These are phyloP conservation scores for Pseudoatta argentina DNA, from an alignment of 1,140 invertebrate genomes.

Conservation along the genomic window DNA sequence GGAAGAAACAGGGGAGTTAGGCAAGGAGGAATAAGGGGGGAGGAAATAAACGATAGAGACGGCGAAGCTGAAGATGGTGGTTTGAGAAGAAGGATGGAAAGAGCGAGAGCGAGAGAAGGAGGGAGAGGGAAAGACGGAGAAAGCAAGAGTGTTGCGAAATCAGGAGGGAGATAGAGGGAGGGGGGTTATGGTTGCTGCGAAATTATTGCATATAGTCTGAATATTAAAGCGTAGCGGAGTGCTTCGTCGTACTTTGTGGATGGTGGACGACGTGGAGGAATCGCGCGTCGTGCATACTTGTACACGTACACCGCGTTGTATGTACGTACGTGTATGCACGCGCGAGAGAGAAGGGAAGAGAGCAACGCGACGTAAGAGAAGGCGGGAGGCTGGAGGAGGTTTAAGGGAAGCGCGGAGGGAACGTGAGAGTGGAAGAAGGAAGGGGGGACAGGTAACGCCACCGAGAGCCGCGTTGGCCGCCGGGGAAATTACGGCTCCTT, in stretches of 20 bases:
- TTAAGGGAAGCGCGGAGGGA: conserved; percentile 69
- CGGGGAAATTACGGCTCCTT: conserved; percentile 85
- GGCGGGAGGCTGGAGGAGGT: conserved; percentile 39
- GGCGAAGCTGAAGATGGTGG: conserved; percentile 39
- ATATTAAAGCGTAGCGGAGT: conserved; percentile 85
- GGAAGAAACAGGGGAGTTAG: conserved; percentile 6
- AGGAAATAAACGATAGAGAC: conserved; percentile 53
- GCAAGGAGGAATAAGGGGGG: not conserved
- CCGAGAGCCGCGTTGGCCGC: conserved; percentile 82
- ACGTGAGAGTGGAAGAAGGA: conserved; percentile 68
- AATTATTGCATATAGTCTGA: conserved; percentile 87
- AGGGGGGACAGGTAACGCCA: conserved; percentile 82
- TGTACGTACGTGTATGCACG: not conserved
- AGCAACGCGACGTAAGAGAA: conserved; percentile 30
- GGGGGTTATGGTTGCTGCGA: conserved; percentile 82
- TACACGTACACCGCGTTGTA: not conserved
- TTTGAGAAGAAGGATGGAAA: conserved; percentile 41
- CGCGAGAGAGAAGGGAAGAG: conserved; percentile 19
- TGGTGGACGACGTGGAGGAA: conserved; percentile 72
- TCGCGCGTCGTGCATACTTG: conserved; percentile 55
- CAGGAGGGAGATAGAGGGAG: conserved; percentile 34
- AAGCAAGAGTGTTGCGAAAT: conserved; percentile 51
- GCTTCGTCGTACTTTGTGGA: conserved; percentile 76
- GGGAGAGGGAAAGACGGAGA: conserved; percentile 59
- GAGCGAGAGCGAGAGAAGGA: conserved; percentile 61